Conservation (phyloP, 2,113 vertebrate genomes). For the Syngnathus scovelli region DNA sequence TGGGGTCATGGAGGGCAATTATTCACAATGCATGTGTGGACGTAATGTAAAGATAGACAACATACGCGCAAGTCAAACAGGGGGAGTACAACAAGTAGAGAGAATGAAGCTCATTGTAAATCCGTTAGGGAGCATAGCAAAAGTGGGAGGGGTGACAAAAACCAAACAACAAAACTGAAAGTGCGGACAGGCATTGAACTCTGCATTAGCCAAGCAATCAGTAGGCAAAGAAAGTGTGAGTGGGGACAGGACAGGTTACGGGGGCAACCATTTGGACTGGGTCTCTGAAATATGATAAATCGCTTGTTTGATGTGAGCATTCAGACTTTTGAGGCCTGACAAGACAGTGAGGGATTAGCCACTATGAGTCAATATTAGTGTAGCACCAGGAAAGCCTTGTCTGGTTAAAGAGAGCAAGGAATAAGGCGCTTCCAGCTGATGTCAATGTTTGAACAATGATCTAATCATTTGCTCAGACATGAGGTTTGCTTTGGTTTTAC, state of each 20-base stretch:
- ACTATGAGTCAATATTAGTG: slow-evolving; percentile 68
- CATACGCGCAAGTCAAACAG: slow-evolving; percentile 51
- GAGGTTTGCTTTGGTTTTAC: slow-evolving; percentile 51
- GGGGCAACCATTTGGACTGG: slow-evolving; percentile 35
- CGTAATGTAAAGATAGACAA: slow-evolving; percentile 59
- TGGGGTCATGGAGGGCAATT: slow-evolving; percentile 48
- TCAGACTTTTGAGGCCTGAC: slow-evolving; percentile 52
- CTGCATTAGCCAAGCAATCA: slow-evolving; percentile 35
- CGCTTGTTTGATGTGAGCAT: slow-evolving; percentile 56
- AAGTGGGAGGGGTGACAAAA: slow-evolving; percentile 19
- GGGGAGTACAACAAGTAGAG: slow-evolving; percentile 55
- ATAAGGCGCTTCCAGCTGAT: slow-evolving; percentile 66
- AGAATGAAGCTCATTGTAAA: slow-evolving; percentile 63
- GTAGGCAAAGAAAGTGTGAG: slow-evolving; percentile 7
- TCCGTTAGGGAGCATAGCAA: slow-evolving; percentile 21
- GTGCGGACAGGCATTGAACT: slow-evolving; percentile 36
- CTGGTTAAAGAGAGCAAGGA: slow-evolving; percentile 57
- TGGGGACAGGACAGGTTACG: slow-evolving; percentile 13
- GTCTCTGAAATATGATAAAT: slow-evolving; percentile 63
- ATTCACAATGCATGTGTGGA: slow-evolving; percentile 63
- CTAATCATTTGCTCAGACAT: slow-evolving; percentile 65
- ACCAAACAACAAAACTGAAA: slow-evolving; percentile 41
- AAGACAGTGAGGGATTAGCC: slow-evolving; percentile 66
- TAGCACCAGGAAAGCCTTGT: slow-evolving; percentile 56
- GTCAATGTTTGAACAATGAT: slow-evolving; percentile 71